Percentiles rank a stretch among this genome's conserved stretches.
Evolutionary conservation across 2,797 vertebrate genomes (phyloP).

Genomic region (Ceryle rudis): DNA sequence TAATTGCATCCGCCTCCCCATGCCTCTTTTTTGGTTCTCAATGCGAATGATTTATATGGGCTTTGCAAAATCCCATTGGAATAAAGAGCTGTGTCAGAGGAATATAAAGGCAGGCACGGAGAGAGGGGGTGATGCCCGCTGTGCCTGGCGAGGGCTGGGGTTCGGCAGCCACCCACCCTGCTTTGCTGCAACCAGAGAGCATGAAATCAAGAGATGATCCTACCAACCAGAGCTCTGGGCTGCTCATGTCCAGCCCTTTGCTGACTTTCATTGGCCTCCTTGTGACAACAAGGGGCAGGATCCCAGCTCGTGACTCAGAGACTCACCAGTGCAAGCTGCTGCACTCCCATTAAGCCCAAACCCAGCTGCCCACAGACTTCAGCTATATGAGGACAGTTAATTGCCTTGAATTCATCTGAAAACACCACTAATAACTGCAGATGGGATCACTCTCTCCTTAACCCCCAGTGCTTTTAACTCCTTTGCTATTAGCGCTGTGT

Average conservation of each 20-base stretch:
- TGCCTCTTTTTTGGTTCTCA: not conserved
- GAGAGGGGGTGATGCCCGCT: not conserved
- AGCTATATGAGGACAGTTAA: not conserved
- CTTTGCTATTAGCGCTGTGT: not conserved
- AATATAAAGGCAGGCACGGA: not conserved
- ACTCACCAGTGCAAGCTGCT: not conserved
- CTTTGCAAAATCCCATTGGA: not conserved
- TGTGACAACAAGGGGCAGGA: not conserved
- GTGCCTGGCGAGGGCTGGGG: rapidly evolving
- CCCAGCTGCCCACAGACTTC: not conserved
- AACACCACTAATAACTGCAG: not conserved
- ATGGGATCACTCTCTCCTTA: not conserved
- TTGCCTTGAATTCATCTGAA: not conserved
- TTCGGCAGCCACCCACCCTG: not conserved
- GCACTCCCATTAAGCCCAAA: not conserved
- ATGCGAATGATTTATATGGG: not conserved
- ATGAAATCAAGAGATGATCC: not conserved
- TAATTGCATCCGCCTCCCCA: conserved; percentile 6
- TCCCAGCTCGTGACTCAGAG: not conserved
- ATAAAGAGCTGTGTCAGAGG: not conserved
- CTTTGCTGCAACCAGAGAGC: not conserved
- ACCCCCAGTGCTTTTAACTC: not conserved
- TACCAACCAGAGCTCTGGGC: not conserved
- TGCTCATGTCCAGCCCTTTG: not conserved
- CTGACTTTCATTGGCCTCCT: not conserved